Evolutionary conservation across 2,888 invertebrate genomes (phyloP).

Genomic region (Elmis aenea): DNA sequence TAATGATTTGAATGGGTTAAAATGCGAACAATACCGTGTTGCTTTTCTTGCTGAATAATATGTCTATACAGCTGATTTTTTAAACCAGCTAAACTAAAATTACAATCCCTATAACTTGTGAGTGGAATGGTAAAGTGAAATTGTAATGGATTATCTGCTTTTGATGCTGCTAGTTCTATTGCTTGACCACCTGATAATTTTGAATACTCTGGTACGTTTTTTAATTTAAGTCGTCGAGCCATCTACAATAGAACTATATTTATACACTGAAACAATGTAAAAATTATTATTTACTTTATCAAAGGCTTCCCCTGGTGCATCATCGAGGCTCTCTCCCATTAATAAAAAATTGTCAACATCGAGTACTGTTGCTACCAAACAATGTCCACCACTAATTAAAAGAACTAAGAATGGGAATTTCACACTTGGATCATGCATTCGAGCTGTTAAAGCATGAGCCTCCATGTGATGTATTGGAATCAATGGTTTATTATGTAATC

Average conservation of each 20-base stretch:
- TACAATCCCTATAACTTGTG: conserved; percentile 66
- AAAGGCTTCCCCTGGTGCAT: conserved; percentile 89
- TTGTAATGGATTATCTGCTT: conserved; percentile 57
- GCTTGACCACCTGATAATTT: conserved; percentile 77
- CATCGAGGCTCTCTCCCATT: conserved; percentile 75
- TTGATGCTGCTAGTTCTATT: conserved; percentile 73
- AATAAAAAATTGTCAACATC: conserved; percentile 70
- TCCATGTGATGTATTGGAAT: conserved; percentile 99
- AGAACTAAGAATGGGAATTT: conserved; percentile 86
- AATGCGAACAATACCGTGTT: no score
- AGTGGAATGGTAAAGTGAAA: conserved; percentile 67
- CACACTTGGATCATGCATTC: conserved; percentile 65
- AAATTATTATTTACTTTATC: conserved; percentile 88
- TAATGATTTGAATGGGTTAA: no score
- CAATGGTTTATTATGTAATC: conserved; percentile 66
- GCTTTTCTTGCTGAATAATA: conserved; percentile 21
- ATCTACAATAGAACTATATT: conserved; percentile 46
- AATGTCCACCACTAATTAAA: conserved; percentile 91
- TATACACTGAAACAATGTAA: neutral
- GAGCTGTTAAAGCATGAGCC: conserved; percentile 89
- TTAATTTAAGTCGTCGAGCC: conserved; percentile 78
- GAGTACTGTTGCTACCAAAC: conserved; percentile 70
- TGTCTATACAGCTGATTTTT: conserved; percentile 55
- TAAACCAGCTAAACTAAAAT: conserved; percentile 87
- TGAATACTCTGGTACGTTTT: conserved; percentile 69